A percentile compares a stretch with the other conserved stretches of the same genome.
Conservation (phyloP, 2,888 invertebrate genomes). For the Vandiemenella viatica region DNA sequence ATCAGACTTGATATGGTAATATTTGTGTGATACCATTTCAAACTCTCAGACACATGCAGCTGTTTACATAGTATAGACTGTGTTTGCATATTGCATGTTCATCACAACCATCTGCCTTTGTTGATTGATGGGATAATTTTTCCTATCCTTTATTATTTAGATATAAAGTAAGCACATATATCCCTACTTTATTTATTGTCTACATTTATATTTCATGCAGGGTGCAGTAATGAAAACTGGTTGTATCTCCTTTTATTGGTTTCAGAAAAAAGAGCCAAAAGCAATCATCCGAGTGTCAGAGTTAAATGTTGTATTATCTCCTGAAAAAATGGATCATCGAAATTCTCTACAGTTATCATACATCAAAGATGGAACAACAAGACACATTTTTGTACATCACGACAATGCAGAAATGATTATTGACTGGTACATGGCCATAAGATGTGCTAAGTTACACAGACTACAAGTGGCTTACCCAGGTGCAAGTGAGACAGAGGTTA, state of each 20-base stretch:
- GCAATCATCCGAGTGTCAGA: slow-evolving; percentile 66
- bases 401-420: slow-evolving; percentile 72
- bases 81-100: no score
- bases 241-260: background rate
- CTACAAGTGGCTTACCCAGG: slow-evolving; percentile 73
- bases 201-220: no score
- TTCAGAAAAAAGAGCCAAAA: slow-evolving; percentile 52
- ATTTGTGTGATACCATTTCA: no score
- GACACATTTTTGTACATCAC: slow-evolving; percentile 77
- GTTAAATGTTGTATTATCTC: slow-evolving; percentile 70
- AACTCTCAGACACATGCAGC: no score
- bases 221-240: no score
- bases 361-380: slow-evolving; percentile 67
- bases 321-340: slow-evolving; percentile 60
- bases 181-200: no score
- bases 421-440: slow-evolving; percentile 71
- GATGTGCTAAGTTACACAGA: slow-evolving; percentile 70
- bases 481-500: slow-evolving; percentile 46
- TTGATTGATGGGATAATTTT: no score
- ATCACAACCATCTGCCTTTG: no score
- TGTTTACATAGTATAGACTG: no score
- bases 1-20: no score
- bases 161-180: no score
- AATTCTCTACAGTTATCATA: slow-evolving; percentile 76
- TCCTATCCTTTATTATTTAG: no score